Evolutionary conservation across 2,888 invertebrate genomes (phyloP), one percentile per base, ranked within the genome.

Genomic region (Odontomyia ornata): DNA sequence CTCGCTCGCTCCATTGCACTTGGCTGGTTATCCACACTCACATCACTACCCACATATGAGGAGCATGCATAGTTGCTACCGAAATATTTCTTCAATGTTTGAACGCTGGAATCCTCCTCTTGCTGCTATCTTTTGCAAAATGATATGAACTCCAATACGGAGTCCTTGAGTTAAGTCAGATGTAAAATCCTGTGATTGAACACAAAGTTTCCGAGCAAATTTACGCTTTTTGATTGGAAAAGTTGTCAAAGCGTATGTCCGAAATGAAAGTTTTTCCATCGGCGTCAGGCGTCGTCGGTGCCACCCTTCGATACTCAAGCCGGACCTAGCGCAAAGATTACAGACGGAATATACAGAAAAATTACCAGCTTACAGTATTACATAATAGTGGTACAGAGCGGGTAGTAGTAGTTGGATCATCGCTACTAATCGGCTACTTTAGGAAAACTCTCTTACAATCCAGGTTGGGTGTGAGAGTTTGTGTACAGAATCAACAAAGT

Each of bases 201-300:
- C 30, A 27, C 72, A 56, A 52, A 56, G 56, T 56, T 64, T 28
- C 72, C 15, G 23, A n/a, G 56, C 18, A 18, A 28, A 72, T 27
- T 52, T 56, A 18, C 72, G 56, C 27, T 27, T 25, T 72, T 72
- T 72, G 72, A 72, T 72, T 52, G 56, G 72, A 72, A 72, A 72
- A 72, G 56, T 72, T 72, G 56, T 52, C 56, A 27, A 56, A n/a
- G 71, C 27, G 71, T 52, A 47, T 67, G 71, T 64, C 64, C 64
- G 30, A 64, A 64, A 30, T 28, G 64, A 30, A 64, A 28, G 64
- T 64, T 64, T 27, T n/a, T 60, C 25, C 23, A 23, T 60, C 60
- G 11, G 7, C 5, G 36, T 9, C 9, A 36, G n/a, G 36, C 36
- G 36, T 36, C 36, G 9, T 36, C 36, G 5, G 3, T 36, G 36